Evolutionary conservation across 2,888 invertebrate genomes (phyloP).

Genomic region (Ophion obscuratus): DNA sequence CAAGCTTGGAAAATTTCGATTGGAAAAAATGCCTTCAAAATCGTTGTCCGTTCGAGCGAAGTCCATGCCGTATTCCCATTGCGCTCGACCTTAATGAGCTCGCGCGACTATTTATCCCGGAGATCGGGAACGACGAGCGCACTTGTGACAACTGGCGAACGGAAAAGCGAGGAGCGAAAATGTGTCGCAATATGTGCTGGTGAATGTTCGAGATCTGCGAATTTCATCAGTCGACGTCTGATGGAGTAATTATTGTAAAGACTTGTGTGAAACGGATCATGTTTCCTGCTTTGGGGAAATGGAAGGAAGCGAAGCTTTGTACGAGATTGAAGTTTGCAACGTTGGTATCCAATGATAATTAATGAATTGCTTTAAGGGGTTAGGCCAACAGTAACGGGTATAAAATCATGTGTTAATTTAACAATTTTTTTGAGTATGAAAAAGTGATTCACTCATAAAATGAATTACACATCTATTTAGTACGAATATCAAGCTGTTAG

Average conservation of each 20-base stretch:
- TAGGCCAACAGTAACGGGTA: too few relatives aligned
- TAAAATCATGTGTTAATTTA: too few relatives aligned
- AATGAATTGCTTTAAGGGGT: neutral
- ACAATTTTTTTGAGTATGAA: too few relatives aligned
- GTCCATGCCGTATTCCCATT: slow-evolving; percentile 7
- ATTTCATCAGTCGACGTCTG: slow-evolving; percentile 71
- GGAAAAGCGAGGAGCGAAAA: slow-evolving; percentile 23
- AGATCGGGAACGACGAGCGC: slow-evolving; percentile 34
- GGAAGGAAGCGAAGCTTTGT: neutral
- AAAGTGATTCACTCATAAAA: too few relatives aligned
- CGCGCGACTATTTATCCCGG: slow-evolving; percentile 47
- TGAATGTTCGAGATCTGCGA: slow-evolving; percentile 67
- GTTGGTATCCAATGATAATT: neutral
- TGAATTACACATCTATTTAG: too few relatives aligned
- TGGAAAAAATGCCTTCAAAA: neutral
- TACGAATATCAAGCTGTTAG: too few relatives aligned
- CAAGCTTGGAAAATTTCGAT: neutral
- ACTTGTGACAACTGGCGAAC: slow-evolving; percentile 24
- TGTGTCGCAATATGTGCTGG: neutral
- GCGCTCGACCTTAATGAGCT: slow-evolving; percentile 38
- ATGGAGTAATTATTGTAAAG: slow-evolving; percentile 66
- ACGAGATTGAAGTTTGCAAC: neutral
- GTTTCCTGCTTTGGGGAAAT: neutral
- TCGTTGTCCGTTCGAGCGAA: neutral
- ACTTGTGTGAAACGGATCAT: slow-evolving; percentile 20